Conservation (phyloP, 2,888 invertebrate genomes). For the Dyspetes luteomarginatus region DNA sequence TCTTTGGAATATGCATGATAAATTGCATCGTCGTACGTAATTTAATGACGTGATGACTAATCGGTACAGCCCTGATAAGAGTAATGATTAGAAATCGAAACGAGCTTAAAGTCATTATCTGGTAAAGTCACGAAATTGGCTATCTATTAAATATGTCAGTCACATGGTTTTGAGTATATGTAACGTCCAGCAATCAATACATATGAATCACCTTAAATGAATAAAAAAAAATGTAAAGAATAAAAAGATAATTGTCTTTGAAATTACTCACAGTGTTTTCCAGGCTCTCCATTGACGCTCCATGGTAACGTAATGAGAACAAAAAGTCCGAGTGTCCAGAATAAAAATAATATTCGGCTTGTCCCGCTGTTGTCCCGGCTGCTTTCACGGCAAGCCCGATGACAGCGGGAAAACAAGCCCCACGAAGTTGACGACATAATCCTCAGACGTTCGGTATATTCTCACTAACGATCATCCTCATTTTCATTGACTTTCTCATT, state of each 20-base stretch:
- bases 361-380: slow-evolving; percentile 40
- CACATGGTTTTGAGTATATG: too few species aligned
- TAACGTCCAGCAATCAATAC: too few species aligned
- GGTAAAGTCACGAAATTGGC: too few species aligned
- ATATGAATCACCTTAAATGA: too few species aligned
- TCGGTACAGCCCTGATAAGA: too few species aligned
- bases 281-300: slow-evolving; percentile 74
- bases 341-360: slow-evolving; percentile 36
- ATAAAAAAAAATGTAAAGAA: not conserved
- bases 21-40: too few species aligned
- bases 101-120: too few species aligned
- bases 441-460: slow-evolving; percentile 42
- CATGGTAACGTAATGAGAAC: slow-evolving; percentile 68
- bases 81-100: too few species aligned
- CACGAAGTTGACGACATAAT: slow-evolving; percentile 66
- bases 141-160: too few species aligned
- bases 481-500: slow-evolving; percentile 9
- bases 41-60: too few species aligned
- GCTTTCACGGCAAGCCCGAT: slow-evolving; percentile 58
- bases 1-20: too few species aligned
- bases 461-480: slow-evolving; percentile 28
- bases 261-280: slow-evolving; percentile 77
- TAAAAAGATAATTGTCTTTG: not conserved
- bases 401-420: slow-evolving; percentile 64
- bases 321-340: slow-evolving; percentile 51